phyloP scores from a whole-genome alignment of 2,888 invertebrate species.

The Sesia bembeciformis region DNA sequence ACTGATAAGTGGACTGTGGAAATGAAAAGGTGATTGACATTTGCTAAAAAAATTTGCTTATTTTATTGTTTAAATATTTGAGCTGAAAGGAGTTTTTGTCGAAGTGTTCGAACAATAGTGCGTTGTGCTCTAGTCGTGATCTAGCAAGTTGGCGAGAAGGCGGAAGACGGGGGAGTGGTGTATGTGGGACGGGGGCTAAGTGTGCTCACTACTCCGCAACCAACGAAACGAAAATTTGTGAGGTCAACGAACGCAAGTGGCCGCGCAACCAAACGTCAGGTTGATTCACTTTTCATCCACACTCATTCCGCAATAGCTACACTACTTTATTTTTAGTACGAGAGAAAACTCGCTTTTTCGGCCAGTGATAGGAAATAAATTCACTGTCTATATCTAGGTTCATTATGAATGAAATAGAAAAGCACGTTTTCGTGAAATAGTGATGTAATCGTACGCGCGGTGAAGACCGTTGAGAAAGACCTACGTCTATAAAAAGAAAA shows the following conservation, averaged over 20 bases:
- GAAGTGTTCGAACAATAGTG: slow-evolving; percentile 30
- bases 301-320: slow-evolving; percentile 45
- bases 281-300: slow-evolving; percentile 74
- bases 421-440: no score
- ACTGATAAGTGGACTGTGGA: background rate
- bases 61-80: slow-evolving; percentile 7
- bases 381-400: no score
- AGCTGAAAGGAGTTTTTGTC: slow-evolving; percentile 15
- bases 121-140: slow-evolving; percentile 13
- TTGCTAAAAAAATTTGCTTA: slow-evolving; percentile 16
- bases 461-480: no score
- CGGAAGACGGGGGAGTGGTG: background rate
- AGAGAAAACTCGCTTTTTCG: slow-evolving; percentile 42
- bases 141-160: background rate
- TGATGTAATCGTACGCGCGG: no score
- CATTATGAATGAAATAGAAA: no score
- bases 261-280: slow-evolving; percentile 64
- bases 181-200: background rate
- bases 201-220: slow-evolving; percentile 15
- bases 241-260: slow-evolving; percentile 69
- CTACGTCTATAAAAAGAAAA: no score
- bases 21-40: slow-evolving; percentile 16
- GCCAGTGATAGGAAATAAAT: no score
- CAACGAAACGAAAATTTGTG: slow-evolving; percentile 73
- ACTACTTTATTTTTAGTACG: slow-evolving; percentile 37